These are phyloP conservation scores for Enteromius fasciolatus DNA, from an alignment of 2,797 vertebrate genomes.

Conservation along the genomic window DNA sequence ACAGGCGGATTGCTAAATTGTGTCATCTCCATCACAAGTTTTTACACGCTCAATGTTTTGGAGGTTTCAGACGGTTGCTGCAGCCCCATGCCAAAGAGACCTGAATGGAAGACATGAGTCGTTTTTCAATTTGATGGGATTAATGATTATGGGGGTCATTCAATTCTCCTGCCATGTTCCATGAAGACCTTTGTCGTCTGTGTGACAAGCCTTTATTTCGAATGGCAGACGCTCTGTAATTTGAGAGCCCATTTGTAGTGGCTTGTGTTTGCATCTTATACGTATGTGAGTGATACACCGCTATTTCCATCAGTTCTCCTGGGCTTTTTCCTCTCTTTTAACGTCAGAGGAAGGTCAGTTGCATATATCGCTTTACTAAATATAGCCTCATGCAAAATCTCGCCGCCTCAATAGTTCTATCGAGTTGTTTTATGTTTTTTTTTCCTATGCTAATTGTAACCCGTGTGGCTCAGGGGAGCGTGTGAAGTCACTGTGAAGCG, in stretches of 20 bases:
- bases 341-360: slow-evolving; percentile 58
- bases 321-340: slow-evolving; percentile 50
- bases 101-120: slow-evolving; percentile 4
- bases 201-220: slow-evolving; percentile 55
- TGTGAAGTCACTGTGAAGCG: slow-evolving; percentile 49
- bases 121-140: slow-evolving; percentile 49
- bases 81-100: not conserved
- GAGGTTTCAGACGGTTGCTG: slow-evolving; percentile 32
- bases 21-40: slow-evolving; percentile 48
- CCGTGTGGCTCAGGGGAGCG: slow-evolving; percentile 39
- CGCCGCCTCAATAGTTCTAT: slow-evolving; percentile 21
- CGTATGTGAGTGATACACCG: slow-evolving; percentile 42
- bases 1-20: slow-evolving; percentile 45
- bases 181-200: slow-evolving; percentile 58
- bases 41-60: slow-evolving; percentile 50
- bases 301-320: slow-evolving; percentile 59
- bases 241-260: slow-evolving; percentile 52
- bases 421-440: not conserved
- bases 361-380: slow-evolving; percentile 61
- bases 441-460: slow-evolving; percentile 38
- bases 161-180: slow-evolving; percentile 42
- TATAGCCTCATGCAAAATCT: slow-evolving; percentile 46
- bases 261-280: slow-evolving; percentile 47
- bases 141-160: slow-evolving; percentile 52
- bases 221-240: slow-evolving; percentile 59